These are phyloP conservation scores for Peromyscus maniculatus DNA, from an alignment of 2,113 vertebrate species.

Conservation along the genomic window DNA sequence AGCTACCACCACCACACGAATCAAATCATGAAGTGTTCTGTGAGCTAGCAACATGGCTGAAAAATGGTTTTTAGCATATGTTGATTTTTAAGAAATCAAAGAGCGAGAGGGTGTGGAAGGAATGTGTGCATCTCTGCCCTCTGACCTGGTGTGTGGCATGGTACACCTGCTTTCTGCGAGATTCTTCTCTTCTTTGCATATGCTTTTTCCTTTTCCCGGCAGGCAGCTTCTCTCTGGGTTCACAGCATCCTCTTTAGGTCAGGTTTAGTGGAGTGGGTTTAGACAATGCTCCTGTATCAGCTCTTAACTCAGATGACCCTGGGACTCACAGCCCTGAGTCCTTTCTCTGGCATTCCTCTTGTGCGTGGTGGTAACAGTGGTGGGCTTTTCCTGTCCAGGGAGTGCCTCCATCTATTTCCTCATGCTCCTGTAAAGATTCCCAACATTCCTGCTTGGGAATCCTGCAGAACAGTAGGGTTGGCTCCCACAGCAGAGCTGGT, in stretches of 20 bases:
- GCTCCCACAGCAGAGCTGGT: background rate
- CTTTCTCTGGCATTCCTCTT: slow-evolving; percentile 85
- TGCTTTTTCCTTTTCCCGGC: slow-evolving; percentile 90
- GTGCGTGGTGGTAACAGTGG: background rate
- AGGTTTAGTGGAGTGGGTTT: slow-evolving; percentile 86
- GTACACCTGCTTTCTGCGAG: slow-evolving; percentile 90
- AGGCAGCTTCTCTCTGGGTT: slow-evolving; percentile 89
- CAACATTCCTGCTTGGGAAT: fast-evolving
- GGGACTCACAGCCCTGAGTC: slow-evolving; percentile 84
- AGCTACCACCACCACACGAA: background rate
- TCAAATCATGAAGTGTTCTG: background rate
- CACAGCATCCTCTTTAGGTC: slow-evolving; percentile 89
- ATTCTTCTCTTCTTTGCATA: slow-evolving; percentile 85
- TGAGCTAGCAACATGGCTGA: background rate
- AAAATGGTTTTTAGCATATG: background rate
- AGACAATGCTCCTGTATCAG: slow-evolving; percentile 86
- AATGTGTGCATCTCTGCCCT: too few species aligned
- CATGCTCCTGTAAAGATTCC: background rate
- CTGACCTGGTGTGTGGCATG: slow-evolving; percentile 84
- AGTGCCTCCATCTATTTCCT: background rate
- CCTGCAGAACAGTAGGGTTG: background rate
- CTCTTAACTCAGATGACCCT: slow-evolving; percentile 87
- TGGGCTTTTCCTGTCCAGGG: background rate
- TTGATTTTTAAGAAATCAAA: background rate
- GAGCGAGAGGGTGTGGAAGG: background rate